A percentile compares a stretch with the other conserved stretches of the same genome.
These are phyloP conservation scores for Gobio gobio DNA, from an alignment of 2,113 vertebrate genomes.

Conservation along the genomic window DNA sequence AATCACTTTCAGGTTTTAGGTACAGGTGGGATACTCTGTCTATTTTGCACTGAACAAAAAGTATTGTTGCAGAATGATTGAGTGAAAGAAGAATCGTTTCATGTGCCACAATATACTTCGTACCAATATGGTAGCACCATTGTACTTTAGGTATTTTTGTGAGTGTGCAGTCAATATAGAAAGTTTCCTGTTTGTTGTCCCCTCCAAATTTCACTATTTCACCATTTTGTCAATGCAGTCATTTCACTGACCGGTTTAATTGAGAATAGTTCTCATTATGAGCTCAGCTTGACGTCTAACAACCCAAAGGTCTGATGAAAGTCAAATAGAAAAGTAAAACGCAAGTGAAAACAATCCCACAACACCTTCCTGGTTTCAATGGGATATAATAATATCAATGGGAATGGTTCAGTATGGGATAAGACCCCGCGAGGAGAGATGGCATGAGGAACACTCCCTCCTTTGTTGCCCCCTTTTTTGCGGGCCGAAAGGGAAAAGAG, in stretches of 20 bases:
- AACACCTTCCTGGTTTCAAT: slow-evolving; percentile 49
- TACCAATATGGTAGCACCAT: not conserved
- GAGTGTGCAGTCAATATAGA: not conserved
- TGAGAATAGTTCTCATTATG: slow-evolving; percentile 41
- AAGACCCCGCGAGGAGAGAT: slow-evolving; percentile 73
- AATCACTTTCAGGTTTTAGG: too few species aligned
- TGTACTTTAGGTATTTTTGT: not conserved
- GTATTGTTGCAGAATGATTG: too few species aligned
- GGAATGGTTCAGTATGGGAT: slow-evolving; percentile 72
- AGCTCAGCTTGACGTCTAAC: slow-evolving; percentile 23
- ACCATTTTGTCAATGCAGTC: not conserved
- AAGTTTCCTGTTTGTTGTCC: not conserved
- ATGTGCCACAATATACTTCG: too few species aligned
- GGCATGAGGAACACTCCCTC: slow-evolving; percentile 67
- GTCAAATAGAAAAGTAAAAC: slow-evolving; percentile 41
- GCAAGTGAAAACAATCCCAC: slow-evolving; percentile 44
- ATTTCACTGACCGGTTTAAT: slow-evolving; percentile 17
- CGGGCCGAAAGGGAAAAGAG: slow-evolving; percentile 44
- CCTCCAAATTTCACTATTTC: not conserved
- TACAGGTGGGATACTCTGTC: not conserved
- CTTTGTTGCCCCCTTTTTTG: slow-evolving; percentile 59
- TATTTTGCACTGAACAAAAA: too few species aligned
- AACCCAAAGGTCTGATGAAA: slow-evolving; percentile 31
- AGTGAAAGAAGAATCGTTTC: too few species aligned
- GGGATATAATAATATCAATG: slow-evolving; percentile 70